These are phyloP conservation scores for Eupeodes latifasciatus DNA, from an alignment of 2,888 invertebrate species.

Conservation along the genomic window DNA sequence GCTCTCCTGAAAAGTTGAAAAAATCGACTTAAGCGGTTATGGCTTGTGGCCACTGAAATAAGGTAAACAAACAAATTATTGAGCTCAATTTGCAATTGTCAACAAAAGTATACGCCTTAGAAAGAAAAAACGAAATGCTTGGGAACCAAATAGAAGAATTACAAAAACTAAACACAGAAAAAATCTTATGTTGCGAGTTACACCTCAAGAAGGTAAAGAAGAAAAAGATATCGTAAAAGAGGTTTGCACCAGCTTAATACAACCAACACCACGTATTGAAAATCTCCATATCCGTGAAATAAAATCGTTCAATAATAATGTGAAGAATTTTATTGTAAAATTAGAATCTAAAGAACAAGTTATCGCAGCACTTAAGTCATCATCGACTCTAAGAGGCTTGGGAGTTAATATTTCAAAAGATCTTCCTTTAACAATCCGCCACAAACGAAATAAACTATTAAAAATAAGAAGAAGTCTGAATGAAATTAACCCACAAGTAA, in stretches of 20 bases:
- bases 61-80: not conserved
- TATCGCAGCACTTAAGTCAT: not conserved
- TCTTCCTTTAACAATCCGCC: not conserved
- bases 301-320: not conserved
- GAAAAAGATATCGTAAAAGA: not conserved
- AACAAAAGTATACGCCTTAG: not conserved
- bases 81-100: not conserved
- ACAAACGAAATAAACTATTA: constrained; percentile 3
- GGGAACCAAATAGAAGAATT: not conserved
- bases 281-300: not conserved
- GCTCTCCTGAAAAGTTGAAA: no score
- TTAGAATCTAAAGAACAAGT: not conserved
- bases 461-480: not conserved
- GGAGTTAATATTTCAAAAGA: constrained; percentile 7
- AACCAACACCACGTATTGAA: not conserved
- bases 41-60: no score
- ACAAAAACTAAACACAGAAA: not conserved
- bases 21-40: no score
- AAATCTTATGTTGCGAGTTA: not conserved
- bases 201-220: not conserved
- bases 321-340: not conserved
- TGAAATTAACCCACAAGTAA: constrained; percentile 1
- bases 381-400: not conserved
- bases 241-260: not conserved
- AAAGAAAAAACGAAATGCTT: not conserved